Conservation (phyloP, 2,797 vertebrate genomes). For the Aldrovandia affinis region DNA sequence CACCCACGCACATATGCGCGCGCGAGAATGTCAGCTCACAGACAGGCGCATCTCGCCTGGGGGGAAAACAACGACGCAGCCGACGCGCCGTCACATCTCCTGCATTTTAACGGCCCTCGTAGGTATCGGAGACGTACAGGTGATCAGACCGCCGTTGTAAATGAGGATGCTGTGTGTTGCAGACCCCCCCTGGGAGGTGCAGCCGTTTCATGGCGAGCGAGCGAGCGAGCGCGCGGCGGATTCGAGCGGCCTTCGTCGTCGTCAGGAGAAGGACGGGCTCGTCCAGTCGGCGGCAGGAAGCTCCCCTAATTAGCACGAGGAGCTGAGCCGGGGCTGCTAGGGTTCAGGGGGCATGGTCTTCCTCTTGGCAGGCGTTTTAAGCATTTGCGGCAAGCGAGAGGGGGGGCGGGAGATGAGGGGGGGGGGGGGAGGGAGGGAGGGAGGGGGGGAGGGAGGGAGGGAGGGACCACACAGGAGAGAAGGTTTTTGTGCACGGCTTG, state of each 20-base stretch:
- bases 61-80: slow-evolving; percentile 3
- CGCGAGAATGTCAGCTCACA: slow-evolving; percentile 8
- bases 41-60: not conserved
- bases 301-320: slow-evolving; percentile 45
- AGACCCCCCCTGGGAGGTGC: too few relatives aligned
- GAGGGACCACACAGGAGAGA: slow-evolving; percentile 23
- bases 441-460: not conserved
- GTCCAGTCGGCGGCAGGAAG: slow-evolving; percentile 23
- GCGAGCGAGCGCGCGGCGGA: not conserved
- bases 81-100: slow-evolving; percentile 11
- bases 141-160: not conserved
- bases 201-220: not conserved
- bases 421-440: not conserved
- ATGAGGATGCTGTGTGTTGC: not conserved
- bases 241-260: not conserved
- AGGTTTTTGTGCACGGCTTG: not conserved
- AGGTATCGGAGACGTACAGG: too few relatives aligned
- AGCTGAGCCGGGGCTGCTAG: not conserved
- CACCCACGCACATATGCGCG: not conserved
- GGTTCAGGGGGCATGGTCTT: slow-evolving; percentile 32
- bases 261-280: slow-evolving; percentile 8
- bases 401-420: too few relatives aligned
- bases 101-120: not conserved
- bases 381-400: not conserved
- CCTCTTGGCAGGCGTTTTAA: slow-evolving; percentile 35